Evolutionary conservation across 1,140 invertebrate species (phyloP), one percentile per base, ranked within the genome.

Genomic region (Euglossa dilemma): DNA sequence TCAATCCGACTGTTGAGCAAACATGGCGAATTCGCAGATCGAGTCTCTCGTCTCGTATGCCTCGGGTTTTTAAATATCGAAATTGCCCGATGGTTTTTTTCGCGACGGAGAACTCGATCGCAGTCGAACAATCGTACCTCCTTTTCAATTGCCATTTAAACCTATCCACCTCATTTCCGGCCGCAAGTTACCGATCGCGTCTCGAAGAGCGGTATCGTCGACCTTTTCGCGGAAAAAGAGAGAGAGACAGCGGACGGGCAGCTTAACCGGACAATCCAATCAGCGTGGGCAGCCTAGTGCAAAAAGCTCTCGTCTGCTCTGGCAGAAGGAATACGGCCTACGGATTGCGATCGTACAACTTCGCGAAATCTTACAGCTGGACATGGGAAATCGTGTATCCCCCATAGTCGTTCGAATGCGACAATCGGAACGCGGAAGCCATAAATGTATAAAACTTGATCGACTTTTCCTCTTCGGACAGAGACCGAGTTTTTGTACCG

Each of bases 331-430:
- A 16, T 57, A 70, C 23, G 45, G 56, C 43, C 63, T 69, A 86
- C 66, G 86, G 71, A 88, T 87, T 83, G 71, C 86, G 83, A 85
- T 86, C 76, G 86, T 88, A 88, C 80, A 87, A 89, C 86, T 89
- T 89, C 84, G 67, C 80, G 86, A 88, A 87, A 87, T 87, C 87
- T 87, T 88, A 87, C 50, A 87, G 86, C 79, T 85, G 86, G 86
- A 77, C 75, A 67, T 20, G 54, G 23, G 28, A 45, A 47, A 72
- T 66, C 61, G 20, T 8, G 57, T 14, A 2, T 18, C 45, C 61
- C 61, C 54, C 77, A 45, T 73, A 25, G 25, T 36, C 25, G 12
- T 52, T 43, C n/a, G 57, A 23, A n/a, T 36, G 25, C 7, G 14
- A 36, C 23, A 47, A 18, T 23, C 12, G 16, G n/a, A 47, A 43